These are phyloP conservation scores for Drosophila maculinotata DNA, from an alignment of 2,888 invertebrate genomes.

Conservation along the genomic window DNA sequence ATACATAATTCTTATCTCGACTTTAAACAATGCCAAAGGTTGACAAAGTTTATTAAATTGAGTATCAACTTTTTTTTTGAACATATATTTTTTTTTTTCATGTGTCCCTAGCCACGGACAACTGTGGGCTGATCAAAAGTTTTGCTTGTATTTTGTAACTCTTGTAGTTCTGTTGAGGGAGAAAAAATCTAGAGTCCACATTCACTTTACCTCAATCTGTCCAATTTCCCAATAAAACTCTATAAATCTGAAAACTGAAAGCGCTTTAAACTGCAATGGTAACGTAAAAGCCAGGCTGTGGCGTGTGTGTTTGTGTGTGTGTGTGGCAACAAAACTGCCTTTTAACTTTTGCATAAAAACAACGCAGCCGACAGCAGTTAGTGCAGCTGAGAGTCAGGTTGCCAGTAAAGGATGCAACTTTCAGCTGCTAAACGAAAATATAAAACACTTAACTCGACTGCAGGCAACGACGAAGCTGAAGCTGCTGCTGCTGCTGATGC, in stretches of 20 bases:
- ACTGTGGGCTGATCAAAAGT: background rate
- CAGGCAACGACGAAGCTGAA: slow-evolving; percentile 20
- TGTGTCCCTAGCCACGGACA: background rate
- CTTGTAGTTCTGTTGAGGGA: slow-evolving; percentile 8
- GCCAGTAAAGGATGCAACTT: slow-evolving; percentile 73
- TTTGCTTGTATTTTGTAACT: slow-evolving; percentile 11
- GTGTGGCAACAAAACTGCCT: slow-evolving; percentile 60
- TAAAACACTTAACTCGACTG: slow-evolving; percentile 77
- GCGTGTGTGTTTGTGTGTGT: slow-evolving; percentile 20
- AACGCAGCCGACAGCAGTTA: slow-evolving; percentile 68
- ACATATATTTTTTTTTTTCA: background rate
- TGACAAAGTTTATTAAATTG: slow-evolving; percentile 24
- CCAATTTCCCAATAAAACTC: slow-evolving; percentile 79
- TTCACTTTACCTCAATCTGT: slow-evolving; percentile 80
- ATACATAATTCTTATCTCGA: background rate
- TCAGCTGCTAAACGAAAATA: slow-evolving; percentile 81
- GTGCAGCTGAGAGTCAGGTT: slow-evolving; percentile 35
- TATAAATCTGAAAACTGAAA: slow-evolving; percentile 61
- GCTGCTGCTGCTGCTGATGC: slow-evolving; percentile 6
- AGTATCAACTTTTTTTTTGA: slow-evolving; percentile 7
- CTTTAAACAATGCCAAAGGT: background rate
- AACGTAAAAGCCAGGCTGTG: slow-evolving; percentile 41
- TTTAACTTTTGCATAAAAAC: slow-evolving; percentile 80
- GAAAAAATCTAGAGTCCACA: slow-evolving; percentile 35
- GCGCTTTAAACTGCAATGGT: slow-evolving; percentile 63